These are phyloP conservation scores for Chlamydotis undulata DNA, from an alignment of 2,113 vertebrate genomes.

Conservation along the genomic window DNA sequence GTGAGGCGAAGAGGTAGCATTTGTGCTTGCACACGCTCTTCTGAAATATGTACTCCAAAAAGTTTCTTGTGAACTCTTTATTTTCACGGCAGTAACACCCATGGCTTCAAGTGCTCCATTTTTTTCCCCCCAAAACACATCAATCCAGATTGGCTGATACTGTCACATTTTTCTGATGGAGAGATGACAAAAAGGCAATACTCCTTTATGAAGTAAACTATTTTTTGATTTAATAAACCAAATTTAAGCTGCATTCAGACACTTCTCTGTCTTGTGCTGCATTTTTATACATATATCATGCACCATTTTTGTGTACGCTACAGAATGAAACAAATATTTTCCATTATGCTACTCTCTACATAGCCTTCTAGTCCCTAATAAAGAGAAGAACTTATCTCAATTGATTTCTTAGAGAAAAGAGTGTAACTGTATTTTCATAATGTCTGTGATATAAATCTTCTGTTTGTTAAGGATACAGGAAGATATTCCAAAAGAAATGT, in stretches of 20 bases:
- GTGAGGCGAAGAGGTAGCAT: rapidly evolving
- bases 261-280: neutral
- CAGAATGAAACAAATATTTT: neutral
- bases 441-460: neutral
- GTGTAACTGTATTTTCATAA: neutral
- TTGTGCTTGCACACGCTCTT: rapidly evolving
- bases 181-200: neutral
- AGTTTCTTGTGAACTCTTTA: neutral
- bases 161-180: neutral
- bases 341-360: neutral
- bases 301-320: neutral
- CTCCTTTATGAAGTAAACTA: neutral
- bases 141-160: neutral
- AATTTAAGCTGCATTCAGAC: neutral
- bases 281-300: neutral
- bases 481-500: conserved; percentile 1
- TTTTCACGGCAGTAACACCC: neutral
- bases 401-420: neutral
- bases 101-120: neutral
- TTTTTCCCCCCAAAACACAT: neutral
- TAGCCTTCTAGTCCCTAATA: neutral
- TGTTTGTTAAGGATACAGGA: conserved; percentile 10
- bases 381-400: neutral
- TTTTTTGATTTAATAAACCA: neutral
- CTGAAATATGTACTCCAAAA: neutral